Evolutionary conservation across 2,888 invertebrate genomes (phyloP).

Genomic region (Scrobipalpa costella): DNA sequence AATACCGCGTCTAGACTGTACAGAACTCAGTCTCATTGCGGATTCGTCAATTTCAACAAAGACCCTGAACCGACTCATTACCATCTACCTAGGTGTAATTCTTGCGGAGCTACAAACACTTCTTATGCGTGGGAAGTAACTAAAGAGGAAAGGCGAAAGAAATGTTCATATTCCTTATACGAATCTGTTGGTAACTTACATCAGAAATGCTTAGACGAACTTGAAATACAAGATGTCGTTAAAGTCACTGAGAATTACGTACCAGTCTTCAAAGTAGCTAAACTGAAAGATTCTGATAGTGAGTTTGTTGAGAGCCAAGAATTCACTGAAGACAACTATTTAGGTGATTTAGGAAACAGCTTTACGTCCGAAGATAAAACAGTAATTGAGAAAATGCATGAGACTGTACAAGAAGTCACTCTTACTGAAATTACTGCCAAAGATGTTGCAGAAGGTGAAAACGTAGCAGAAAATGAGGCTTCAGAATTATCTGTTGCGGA

Average conservation of each 20-base stretch:
- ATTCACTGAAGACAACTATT: conserved; percentile 71
- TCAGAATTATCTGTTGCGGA: conserved; percentile 29
- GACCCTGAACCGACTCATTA: conserved; percentile 69
- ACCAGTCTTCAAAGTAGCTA: conserved; percentile 52
- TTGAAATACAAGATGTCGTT: conserved; percentile 39
- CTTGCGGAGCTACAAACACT: conserved; percentile 53
- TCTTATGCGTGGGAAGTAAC: conserved; percentile 52
- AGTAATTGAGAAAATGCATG: conserved; percentile 54
- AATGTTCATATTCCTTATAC: conserved; percentile 42
- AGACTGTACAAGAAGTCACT: conserved; percentile 53
- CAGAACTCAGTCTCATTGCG: conserved; percentile 68
- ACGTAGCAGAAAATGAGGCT: conserved; percentile 23
- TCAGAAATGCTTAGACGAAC: conserved; percentile 43
- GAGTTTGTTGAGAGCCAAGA: conserved; percentile 74
- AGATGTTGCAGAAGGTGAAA: neutral
- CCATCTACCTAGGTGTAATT: conserved; percentile 66
- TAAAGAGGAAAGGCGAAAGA: conserved; percentile 41
- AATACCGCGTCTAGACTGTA: conserved; percentile 44
- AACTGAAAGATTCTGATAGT: conserved; percentile 35
- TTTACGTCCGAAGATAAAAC: conserved; percentile 61
- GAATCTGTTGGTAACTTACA: conserved; percentile 62
- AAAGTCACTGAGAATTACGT: conserved; percentile 53
- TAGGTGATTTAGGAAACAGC: conserved; percentile 59
- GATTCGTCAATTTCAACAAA: conserved; percentile 66
- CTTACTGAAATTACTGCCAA: neutral